Evolutionary conservation across 2,113 vertebrate species (phyloP).

Genomic region (Ceyx melanurus): DNA sequence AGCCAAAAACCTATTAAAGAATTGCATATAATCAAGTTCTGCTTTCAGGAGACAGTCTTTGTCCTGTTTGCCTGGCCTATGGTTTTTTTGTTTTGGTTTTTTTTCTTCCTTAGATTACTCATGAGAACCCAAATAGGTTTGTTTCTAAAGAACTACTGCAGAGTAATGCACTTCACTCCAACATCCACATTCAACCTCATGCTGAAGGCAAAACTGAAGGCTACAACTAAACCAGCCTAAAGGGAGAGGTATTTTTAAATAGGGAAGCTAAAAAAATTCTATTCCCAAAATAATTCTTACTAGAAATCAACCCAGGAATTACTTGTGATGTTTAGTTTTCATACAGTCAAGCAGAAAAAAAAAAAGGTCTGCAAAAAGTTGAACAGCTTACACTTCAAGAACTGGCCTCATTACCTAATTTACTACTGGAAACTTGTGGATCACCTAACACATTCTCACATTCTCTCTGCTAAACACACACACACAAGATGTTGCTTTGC

Average conservation of each 20-base stretch:
- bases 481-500: background rate
- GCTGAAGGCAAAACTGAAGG: background rate
- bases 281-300: background rate
- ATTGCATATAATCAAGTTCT: background rate
- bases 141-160: background rate
- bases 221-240: background rate
- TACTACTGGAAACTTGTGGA: background rate
- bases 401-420: background rate
- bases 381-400: background rate
- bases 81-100: background rate
- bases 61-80: background rate
- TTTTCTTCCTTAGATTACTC: background rate
- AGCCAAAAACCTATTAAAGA: background rate
- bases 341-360: background rate
- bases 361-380: background rate
- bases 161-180: background rate
- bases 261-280: background rate
- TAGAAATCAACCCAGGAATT: background rate
- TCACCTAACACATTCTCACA: background rate
- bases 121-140: background rate
- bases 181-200: background rate
- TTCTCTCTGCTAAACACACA: background rate
- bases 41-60: background rate
- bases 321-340: background rate
- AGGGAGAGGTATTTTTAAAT: background rate